These are phyloP conservation scores for Yponomeuta cagnagella DNA, from an alignment of 2,888 invertebrate genomes.

Conservation along the genomic window DNA sequence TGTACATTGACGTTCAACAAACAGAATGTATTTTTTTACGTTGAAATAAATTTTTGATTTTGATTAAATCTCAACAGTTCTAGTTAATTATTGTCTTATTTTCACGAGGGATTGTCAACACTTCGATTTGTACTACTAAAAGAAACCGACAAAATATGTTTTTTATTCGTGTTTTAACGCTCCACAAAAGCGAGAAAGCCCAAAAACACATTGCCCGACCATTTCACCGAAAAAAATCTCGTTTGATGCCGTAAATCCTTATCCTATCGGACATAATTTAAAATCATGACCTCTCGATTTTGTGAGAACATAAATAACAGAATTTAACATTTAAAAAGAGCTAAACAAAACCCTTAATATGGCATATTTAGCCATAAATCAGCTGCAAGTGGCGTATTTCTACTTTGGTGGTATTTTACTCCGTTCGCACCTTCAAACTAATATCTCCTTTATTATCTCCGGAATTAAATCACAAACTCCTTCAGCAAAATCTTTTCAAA, in stretches of 20 bases:
- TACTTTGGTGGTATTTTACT: slow-evolving; percentile 59
- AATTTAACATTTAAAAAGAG: slow-evolving; percentile 64
- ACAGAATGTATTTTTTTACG: too few species aligned
- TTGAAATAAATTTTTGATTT: too few species aligned
- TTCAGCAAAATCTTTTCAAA: not conserved
- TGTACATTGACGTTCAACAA: too few species aligned
- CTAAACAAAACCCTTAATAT: slow-evolving; percentile 71
- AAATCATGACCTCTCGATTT: slow-evolving; percentile 69
- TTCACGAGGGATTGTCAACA: too few species aligned
- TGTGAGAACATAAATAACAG: slow-evolving; percentile 66
- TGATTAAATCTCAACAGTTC: too few species aligned
- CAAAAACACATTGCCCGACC: not conserved
- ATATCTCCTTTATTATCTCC: slow-evolving; percentile 12
- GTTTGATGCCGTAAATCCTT: slow-evolving; percentile 55
- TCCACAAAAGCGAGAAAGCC: not conserved
- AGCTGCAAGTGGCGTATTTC: slow-evolving; percentile 66
- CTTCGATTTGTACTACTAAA: too few species aligned
- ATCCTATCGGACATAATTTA: slow-evolving; percentile 68
- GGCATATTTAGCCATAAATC: slow-evolving; percentile 70
- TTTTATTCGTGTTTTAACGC: too few species aligned
- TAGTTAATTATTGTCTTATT: too few species aligned
- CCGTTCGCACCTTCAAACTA: not conserved
- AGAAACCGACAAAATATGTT: too few species aligned
- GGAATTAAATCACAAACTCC: slow-evolving; percentile 13
- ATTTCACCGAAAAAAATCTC: slow-evolving; percentile 30